Evolutionary conservation across 2,113 vertebrate species (phyloP).

Genomic region (Fukomys damarensis): DNA sequence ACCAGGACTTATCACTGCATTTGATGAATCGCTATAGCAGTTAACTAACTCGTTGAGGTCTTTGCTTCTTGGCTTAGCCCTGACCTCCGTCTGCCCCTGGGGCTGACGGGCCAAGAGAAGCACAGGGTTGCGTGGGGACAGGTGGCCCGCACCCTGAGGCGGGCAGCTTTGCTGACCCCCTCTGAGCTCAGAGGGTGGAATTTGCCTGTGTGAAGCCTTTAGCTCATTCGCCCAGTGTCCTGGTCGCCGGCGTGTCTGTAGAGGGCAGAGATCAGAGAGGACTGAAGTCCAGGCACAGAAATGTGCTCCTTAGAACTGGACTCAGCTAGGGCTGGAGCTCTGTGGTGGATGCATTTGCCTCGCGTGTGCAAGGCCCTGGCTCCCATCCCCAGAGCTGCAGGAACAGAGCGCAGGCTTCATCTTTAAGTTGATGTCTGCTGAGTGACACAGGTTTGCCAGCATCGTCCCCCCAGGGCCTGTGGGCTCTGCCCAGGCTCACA

Average conservation of each 20-base stretch:
- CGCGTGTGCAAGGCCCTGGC: no score
- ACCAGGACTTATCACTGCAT: neutral
- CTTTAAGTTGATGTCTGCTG: neutral
- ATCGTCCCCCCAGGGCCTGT: no score
- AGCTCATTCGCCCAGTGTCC: no score
- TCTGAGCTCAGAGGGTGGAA: neutral
- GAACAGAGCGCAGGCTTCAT: neutral
- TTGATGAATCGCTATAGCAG: rapidly evolving
- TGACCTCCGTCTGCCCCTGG: neutral
- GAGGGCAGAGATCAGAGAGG: neutral
- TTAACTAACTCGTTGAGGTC: neutral
- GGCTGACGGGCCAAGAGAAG: neutral
- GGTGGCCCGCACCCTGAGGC: rapidly evolving
- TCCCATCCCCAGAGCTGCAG: no score
- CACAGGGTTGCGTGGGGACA: neutral
- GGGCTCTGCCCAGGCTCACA: rapidly evolving
- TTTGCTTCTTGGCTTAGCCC: neutral
- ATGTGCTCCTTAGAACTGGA: neutral
- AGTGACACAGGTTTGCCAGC: neutral
- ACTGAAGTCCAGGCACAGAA: no score
- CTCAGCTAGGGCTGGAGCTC: no score
- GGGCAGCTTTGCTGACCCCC: rapidly evolving
- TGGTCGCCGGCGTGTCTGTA: no score
- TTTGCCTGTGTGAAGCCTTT: neutral
- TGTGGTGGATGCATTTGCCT: no score